phyloP scores from a whole-genome alignment of 2,888 invertebrate genomes.

The Pollenia amentaria region DNA sequence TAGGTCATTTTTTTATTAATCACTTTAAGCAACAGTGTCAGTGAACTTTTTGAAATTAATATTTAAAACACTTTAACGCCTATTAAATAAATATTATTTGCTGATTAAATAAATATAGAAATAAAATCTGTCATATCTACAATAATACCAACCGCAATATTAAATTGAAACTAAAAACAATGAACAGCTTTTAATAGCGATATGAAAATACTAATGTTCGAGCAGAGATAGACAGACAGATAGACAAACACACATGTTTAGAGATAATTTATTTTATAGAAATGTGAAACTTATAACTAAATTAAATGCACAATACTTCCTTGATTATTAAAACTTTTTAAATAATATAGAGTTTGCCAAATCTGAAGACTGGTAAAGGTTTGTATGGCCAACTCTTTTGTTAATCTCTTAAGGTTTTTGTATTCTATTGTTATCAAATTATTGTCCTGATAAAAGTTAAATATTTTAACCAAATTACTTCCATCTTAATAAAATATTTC shows the following conservation, averaged over 20 bases:
- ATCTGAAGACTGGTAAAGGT: no score
- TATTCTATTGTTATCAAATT: no score
- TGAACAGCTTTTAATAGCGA: constrained; percentile 45
- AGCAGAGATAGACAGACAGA: constrained; percentile 5
- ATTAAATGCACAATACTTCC: constrained; percentile 49
- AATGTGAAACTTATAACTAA: constrained; percentile 56
- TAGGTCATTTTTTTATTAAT: background rate
- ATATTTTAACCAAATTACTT: no score
- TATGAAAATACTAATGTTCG: constrained; percentile 36
- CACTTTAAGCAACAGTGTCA: background rate
- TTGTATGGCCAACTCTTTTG: no score
- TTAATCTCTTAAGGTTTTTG: no score
- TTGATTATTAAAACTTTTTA: constrained; percentile 12
- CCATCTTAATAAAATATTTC: no score
- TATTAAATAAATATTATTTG: background rate
- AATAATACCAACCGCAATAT: constrained; percentile 38
- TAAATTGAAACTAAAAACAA: constrained; percentile 52
- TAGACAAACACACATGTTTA: background rate
- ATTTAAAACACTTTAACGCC: background rate
- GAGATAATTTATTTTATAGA: constrained; percentile 23
- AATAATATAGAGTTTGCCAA: no score
- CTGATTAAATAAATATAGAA: constrained; percentile 29
- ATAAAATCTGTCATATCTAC: constrained; percentile 1
- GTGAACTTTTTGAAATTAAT: constrained; percentile 32
- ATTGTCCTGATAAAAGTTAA: no score